Percentiles rank a stretch among this genome's conserved stretches.
These are phyloP conservation scores for Tragulus kanchil DNA, from an alignment of 2,113 vertebrate species.

Conservation along the genomic window DNA sequence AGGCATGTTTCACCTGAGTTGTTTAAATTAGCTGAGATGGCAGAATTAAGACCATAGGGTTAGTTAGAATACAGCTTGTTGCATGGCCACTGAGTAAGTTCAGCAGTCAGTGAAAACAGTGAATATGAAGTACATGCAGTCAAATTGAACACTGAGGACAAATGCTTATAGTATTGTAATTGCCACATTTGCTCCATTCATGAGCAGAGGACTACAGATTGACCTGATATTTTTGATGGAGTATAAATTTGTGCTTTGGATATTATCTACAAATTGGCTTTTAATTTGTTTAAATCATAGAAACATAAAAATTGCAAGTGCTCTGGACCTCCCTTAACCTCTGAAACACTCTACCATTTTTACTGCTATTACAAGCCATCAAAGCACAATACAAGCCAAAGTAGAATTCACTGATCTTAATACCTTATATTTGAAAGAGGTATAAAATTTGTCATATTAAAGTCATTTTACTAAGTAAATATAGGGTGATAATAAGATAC, in stretches of 20 bases:
- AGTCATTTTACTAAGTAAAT: not conserved
- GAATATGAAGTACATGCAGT: not conserved
- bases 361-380: not conserved
- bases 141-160: not conserved
- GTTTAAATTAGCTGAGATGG: not conserved
- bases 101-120: not conserved
- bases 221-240: not conserved
- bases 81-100: not conserved
- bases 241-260: not conserved
- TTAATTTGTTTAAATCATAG: not conserved
- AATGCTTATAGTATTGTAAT: not conserved
- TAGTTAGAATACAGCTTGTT: not conserved
- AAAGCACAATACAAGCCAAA: not conserved
- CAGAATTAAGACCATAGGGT: not conserved
- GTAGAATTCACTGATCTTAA: not conserved
- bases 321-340: not conserved
- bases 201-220: not conserved
- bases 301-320: not conserved
- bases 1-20: not conserved
- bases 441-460: not conserved
- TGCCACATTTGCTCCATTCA: not conserved
- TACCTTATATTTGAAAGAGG: slow-evolving; percentile 13
- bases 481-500: not conserved
- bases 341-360: not conserved
- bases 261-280: not conserved